phyloP scores from a whole-genome alignment of 2,113 vertebrate species.

The Nesogale talazaci region DNA sequence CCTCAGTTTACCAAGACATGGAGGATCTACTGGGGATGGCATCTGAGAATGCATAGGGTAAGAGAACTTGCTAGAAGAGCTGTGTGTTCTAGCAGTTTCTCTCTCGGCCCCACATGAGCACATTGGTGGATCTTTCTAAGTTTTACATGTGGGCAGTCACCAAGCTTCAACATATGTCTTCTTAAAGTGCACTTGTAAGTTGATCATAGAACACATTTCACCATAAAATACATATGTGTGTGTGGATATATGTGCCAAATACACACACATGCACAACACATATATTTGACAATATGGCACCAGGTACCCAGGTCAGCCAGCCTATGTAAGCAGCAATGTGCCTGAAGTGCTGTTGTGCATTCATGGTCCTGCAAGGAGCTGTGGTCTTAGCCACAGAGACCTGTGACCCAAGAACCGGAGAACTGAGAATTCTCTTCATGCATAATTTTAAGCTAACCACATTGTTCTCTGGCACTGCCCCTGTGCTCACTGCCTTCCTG shows the following conservation, averaged over 20 bases:
- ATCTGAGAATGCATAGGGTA: not conserved
- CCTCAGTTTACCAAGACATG: not conserved
- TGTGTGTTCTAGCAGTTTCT: not conserved
- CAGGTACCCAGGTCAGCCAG: not conserved
- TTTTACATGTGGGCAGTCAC: not conserved
- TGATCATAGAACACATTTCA: slow-evolving; percentile 28
- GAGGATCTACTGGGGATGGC: not conserved
- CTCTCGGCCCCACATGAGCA: not conserved
- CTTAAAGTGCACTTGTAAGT: slow-evolving; percentile 18
- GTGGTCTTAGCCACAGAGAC: not conserved
- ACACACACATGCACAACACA: too few relatives aligned
- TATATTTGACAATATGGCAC: not conserved
- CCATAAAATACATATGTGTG: not conserved
- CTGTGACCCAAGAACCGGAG: not conserved
- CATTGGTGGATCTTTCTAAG: not conserved
- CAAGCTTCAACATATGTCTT: slow-evolving; percentile 53
- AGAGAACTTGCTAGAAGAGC: not conserved
- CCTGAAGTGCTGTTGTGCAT: not conserved
- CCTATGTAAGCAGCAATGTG: not conserved
- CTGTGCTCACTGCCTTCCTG: not conserved
- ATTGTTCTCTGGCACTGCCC: not conserved
- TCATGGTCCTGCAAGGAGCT: not conserved
- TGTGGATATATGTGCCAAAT: too few relatives aligned
- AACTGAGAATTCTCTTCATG: not conserved
- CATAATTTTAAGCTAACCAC: not conserved